phyloP scores from a whole-genome alignment of 2,888 invertebrate species.

The Incurvaria masculella region DNA sequence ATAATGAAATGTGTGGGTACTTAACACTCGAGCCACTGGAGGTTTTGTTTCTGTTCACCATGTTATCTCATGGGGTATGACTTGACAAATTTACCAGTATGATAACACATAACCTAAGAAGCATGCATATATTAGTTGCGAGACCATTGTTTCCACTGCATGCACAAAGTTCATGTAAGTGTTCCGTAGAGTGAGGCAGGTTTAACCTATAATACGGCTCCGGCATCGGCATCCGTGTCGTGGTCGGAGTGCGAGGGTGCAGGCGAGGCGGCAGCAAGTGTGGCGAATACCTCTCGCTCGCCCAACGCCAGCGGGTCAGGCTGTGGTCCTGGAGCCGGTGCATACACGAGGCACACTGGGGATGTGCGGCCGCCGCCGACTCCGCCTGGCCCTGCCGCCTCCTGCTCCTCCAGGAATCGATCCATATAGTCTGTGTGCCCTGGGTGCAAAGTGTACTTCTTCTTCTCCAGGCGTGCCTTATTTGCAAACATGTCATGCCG shows the following conservation, averaged over 20 bases:
- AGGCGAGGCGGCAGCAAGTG: conserved; percentile 37
- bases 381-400: conserved; percentile 63
- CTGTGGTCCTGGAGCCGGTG: conserved; percentile 36
- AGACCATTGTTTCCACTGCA: no score
- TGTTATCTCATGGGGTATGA: no score
- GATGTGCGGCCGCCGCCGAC: conserved; percentile 56
- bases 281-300: conserved; percentile 50
- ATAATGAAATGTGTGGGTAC: no score
- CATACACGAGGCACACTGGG: conserved; percentile 62
- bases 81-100: no score
- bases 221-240: conserved; percentile 41
- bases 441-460: conserved; percentile 88
- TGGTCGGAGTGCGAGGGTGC: conserved; percentile 36
- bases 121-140: no score
- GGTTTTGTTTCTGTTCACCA: no score
- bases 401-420: conserved; percentile 85
- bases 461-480: conserved; percentile 85
- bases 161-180: no score
- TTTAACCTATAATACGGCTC: conserved; percentile 33
- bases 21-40: no score
- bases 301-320: conserved; percentile 48
- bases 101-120: no score
- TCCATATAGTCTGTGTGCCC: conserved; percentile 95
- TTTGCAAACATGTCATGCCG: conserved; percentile 91
- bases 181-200: no score